Evolutionary conservation across 2,113 vertebrate species (phyloP).

Genomic region (Psittacara wagleri): DNA sequence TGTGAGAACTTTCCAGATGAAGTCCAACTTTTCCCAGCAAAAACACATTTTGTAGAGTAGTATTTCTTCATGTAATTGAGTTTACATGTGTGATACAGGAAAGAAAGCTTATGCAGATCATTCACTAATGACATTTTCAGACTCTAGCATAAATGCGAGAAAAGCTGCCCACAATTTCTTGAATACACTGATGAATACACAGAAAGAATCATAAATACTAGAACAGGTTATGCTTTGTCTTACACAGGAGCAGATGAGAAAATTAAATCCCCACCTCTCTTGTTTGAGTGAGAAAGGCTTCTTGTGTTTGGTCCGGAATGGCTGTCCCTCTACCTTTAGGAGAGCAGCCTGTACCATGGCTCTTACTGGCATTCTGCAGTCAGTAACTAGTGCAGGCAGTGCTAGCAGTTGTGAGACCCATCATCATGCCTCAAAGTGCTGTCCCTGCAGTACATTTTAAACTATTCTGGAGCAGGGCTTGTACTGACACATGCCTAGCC

Average conservation of each 20-base stretch:
- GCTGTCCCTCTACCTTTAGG: neutral
- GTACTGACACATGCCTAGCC: neutral
- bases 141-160: neutral
- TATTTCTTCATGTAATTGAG: slow-evolving; percentile 13
- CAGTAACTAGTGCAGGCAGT: neutral
- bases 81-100: slow-evolving; percentile 38
- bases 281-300: neutral
- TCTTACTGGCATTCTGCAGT: neutral
- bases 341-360: neutral
- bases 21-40: neutral
- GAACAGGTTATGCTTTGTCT: slow-evolving; percentile 42
- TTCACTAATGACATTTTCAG: slow-evolving; percentile 48
- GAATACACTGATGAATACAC: slow-evolving; percentile 10
- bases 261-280: neutral
- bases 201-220: slow-evolving; percentile 13
- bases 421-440: neutral
- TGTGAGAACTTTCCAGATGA: neutral
- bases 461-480: neutral
- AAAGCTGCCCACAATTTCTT: neutral
- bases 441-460: neutral
- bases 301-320: neutral
- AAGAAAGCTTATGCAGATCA: neutral
- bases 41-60: neutral
- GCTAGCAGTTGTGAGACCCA: neutral
- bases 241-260: slow-evolving; percentile 12